phyloP scores from a whole-genome alignment of 2,797 vertebrate genomes.

The Dallia pectoralis region DNA sequence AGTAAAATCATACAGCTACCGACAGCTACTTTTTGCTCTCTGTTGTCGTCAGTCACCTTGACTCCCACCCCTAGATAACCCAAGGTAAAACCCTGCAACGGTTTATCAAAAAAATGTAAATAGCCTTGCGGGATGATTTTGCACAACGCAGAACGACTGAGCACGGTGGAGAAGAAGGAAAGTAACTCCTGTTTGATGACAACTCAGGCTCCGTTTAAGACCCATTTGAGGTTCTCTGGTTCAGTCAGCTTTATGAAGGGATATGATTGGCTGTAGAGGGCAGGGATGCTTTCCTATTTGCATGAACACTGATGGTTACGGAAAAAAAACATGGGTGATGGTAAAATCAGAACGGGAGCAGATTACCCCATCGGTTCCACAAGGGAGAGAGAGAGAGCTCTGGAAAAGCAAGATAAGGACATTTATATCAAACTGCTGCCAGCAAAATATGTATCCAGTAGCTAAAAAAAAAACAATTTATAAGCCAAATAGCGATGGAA shows the following conservation, averaged over 20 bases:
- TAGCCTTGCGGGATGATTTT: no score
- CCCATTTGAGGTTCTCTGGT: neutral
- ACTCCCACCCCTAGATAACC: no score
- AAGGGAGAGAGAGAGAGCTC: conserved; percentile 73
- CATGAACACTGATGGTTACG: conserved; percentile 64
- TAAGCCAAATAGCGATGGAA: conserved; percentile 70
- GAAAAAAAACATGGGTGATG: conserved; percentile 61
- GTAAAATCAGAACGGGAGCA: conserved; percentile 72
- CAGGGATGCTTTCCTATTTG: conserved; percentile 64
- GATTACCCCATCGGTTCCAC: conserved; percentile 79
- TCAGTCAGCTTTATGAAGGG: conserved; percentile 44
- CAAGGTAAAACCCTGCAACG: no score
- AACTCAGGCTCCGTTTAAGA: neutral
- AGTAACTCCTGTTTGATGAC: neutral
- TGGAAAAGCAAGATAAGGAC: conserved; percentile 80
- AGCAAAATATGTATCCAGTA: conserved; percentile 78
- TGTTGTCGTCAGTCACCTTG: no score
- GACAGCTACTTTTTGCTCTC: no score
- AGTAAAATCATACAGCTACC: no score
- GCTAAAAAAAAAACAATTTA: conserved; percentile 72
- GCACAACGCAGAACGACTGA: neutral
- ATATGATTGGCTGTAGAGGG: conserved; percentile 65
- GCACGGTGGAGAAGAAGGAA: neutral
- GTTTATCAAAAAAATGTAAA: no score
- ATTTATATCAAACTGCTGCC: conserved; percentile 75